Conservation (phyloP, 2,888 invertebrate genomes). For the Schizaphis graminum region DNA sequence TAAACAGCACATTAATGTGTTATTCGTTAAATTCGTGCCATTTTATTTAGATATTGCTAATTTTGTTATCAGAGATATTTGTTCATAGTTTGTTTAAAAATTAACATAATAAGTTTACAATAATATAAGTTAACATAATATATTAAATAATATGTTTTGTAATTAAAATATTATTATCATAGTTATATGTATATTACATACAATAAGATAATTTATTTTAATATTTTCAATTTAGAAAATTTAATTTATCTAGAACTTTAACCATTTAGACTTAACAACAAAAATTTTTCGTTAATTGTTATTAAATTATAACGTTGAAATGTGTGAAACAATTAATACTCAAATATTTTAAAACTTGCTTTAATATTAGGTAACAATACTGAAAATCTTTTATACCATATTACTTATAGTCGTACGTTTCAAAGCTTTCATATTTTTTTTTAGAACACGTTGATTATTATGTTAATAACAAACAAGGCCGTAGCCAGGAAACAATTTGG, state of each 20-base stretch:
- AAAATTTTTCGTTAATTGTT: not conserved
- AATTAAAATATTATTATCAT: not conserved
- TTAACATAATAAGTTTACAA: not conserved
- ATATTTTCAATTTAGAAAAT: not conserved
- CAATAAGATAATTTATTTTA: too few species aligned
- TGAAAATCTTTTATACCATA: not conserved
- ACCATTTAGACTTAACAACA: not conserved
- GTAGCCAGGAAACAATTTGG: too few species aligned
- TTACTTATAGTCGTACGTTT: not conserved
- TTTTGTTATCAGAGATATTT: not conserved
- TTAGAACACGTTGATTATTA: not conserved
- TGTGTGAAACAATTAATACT: not conserved
- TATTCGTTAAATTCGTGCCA: not conserved
- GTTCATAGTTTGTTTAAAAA: not conserved
- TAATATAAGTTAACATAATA: too few species aligned
- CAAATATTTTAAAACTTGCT: not conserved
- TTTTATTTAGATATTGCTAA: not conserved
- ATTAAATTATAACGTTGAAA: not conserved
- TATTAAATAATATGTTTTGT: not conserved
- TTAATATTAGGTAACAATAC: not conserved
- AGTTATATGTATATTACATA: too few species aligned
- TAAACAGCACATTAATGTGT: not conserved
- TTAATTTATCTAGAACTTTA: not conserved
- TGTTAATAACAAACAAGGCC: too few species aligned
- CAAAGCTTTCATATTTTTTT: not conserved